Conservation (phyloP, 92 coral and sea anemone species). For the Actinostola sp. region DNA sequence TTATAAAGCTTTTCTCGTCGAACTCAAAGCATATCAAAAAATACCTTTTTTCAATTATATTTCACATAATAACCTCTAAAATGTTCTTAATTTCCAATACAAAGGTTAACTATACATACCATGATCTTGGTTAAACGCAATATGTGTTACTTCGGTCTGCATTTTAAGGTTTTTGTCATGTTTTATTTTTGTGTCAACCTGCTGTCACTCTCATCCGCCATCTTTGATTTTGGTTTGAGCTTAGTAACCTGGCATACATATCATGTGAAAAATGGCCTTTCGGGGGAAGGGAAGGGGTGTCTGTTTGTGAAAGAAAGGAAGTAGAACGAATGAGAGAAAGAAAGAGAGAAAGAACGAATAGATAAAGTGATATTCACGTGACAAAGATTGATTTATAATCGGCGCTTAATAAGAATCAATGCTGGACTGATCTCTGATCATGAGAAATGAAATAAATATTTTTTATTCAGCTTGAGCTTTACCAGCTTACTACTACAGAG, state of each 20-base stretch:
- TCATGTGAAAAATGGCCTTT: neutral
- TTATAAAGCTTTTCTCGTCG: too few relatives aligned
- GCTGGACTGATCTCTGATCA: too few relatives aligned
- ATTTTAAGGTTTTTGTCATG: slow-evolving; percentile 23
- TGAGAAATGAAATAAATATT: too few relatives aligned
- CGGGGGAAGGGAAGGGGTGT: slow-evolving; percentile 14
- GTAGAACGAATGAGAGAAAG: neutral
- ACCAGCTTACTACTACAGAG: too few relatives aligned
- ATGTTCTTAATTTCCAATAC: neutral
- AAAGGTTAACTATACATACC: slow-evolving; percentile 41
- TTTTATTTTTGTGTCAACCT: neutral
- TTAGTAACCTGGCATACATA: slow-evolving; percentile 51
- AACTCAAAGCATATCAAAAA: neutral
- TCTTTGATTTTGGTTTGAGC: slow-evolving; percentile 31
- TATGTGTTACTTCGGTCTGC: slow-evolving; percentile 74
- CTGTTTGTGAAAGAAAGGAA: neutral
- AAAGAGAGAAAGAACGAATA: neutral
- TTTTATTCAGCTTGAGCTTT: too few relatives aligned
- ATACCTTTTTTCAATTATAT: neutral
- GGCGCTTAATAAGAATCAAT: too few relatives aligned
- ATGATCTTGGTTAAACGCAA: slow-evolving; percentile 93
- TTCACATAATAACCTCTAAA: neutral
- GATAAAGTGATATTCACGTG: too few relatives aligned
- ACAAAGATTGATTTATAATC: too few relatives aligned
- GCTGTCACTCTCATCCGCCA: neutral